phyloP scores from a whole-genome alignment of 2,888 invertebrate species.

The Xestobium rufovillosum region DNA sequence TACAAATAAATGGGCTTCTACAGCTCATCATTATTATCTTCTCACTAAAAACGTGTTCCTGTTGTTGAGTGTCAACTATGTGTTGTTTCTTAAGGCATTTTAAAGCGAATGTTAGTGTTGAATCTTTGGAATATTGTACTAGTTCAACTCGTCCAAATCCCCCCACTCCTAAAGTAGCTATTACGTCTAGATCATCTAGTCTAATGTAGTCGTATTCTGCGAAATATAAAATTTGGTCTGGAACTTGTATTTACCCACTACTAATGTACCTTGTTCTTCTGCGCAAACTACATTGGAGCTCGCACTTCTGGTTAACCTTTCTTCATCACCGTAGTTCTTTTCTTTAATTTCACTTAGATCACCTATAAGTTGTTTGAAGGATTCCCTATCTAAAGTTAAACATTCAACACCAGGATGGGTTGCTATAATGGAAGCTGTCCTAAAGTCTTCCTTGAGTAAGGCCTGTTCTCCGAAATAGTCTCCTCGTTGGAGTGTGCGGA shows the following conservation, averaged over 20 bases:
- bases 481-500: slow-evolving; percentile 50
- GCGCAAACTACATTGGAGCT: slow-evolving; percentile 29
- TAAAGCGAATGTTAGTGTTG: slow-evolving; percentile 53
- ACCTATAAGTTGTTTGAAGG: slow-evolving; percentile 68
- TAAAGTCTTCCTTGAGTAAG: slow-evolving; percentile 55
- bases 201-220: slow-evolving; percentile 42
- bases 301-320: slow-evolving; percentile 43
- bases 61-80: slow-evolving; percentile 65
- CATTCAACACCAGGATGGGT: slow-evolving; percentile 56
- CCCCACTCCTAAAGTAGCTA: slow-evolving; percentile 63
- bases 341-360: slow-evolving; percentile 66
- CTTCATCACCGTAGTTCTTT: slow-evolving; percentile 65
- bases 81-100: slow-evolving; percentile 68
- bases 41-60: slow-evolving; percentile 65
- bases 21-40: slow-evolving; percentile 62
- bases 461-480: slow-evolving; percentile 64
- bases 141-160: slow-evolving; percentile 65
- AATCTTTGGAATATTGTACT: slow-evolving; percentile 44
- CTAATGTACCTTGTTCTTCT: slow-evolving; percentile 4
- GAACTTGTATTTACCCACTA: slow-evolving; percentile 4
- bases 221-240: too few species aligned
- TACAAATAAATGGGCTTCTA: slow-evolving; percentile 65
- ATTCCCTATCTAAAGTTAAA: slow-evolving; percentile 58
- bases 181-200: slow-evolving; percentile 53
- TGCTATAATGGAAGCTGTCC: slow-evolving; percentile 63